Base-by-base conservation (phyloP, 2,797 vertebrate species). In the Mormyrops boulengeri region DNA sequence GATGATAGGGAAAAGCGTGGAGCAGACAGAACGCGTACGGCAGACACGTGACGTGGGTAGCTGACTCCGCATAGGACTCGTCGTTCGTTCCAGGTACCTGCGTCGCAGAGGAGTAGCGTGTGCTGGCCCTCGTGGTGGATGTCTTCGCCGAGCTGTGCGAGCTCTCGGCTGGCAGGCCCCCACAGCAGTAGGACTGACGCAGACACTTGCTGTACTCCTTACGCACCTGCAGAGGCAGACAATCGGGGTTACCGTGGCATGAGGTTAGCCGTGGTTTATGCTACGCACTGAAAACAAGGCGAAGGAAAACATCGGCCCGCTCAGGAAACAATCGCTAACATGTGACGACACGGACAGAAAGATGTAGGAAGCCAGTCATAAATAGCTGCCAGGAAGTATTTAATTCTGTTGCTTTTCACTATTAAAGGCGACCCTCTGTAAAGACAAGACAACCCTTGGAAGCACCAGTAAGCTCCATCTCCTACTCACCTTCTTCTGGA, bases 141-240 rank as follows among this genome's bases (percentile, higher is more conserved):
- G 97, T 95, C 94, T 99, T 99, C 92, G 96, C 97, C 4, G 97
- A 96, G 66, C 97, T 97, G 95, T 99, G 98, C 57, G 98, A 95
- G 91, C 97, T 97, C 93, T 99, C 98, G 0, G 97, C 94, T 0
- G 98, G 97, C 88, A 99, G 95, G 0, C 96, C 95, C 0, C 97
- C 96, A 57, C 98, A 99, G 95, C 98, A 99, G 91, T 98, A 97
- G 0, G 98, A 98, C 94, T 99, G 98, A 91, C 98, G 95, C 95
- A 99, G 98, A 94, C 98, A 99, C 94, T 99, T 99, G 93, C 97
- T 97, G 88, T 99, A 99, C 91, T 99, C 98, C 94, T 99, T 99
- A 66, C 98, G 98, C 89, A 99, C 98, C 98, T 99, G 90, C 0
- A 34, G 89, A 9, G 80, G 91, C 80, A 91, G 91, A 88, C 66